Evolutionary conservation across 2,888 invertebrate species (phyloP).

Genomic region (Augochlorella aurata): DNA sequence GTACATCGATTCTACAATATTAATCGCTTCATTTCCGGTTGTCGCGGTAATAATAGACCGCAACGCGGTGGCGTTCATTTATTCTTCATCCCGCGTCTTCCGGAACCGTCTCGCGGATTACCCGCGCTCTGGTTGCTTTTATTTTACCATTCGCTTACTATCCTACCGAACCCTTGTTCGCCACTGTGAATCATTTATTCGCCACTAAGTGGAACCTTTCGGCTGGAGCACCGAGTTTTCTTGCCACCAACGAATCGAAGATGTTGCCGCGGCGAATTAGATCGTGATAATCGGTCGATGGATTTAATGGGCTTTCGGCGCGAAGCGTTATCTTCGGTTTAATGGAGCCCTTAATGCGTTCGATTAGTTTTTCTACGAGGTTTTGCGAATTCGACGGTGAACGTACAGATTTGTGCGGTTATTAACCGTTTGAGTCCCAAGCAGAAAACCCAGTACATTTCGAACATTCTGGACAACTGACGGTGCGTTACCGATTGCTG

Average conservation of each 20-base stretch:
- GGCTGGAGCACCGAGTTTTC: background rate
- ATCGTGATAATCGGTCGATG: background rate
- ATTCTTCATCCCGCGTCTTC: background rate
- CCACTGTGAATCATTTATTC: background rate
- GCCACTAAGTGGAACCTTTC: background rate
- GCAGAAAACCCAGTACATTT: too few species aligned
- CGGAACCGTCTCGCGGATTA: background rate
- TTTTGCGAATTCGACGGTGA: background rate
- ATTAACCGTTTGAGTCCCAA: too few species aligned
- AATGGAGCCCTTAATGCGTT: background rate
- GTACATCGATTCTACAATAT: conserved; percentile 39
- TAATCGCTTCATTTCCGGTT: conserved; percentile 35
- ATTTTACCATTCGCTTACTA: background rate
- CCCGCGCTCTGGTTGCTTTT: background rate
- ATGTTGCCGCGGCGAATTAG: background rate
- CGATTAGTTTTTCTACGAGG: background rate
- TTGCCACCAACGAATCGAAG: background rate
- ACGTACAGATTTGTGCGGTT: background rate
- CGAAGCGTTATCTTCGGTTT: background rate
- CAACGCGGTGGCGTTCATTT: background rate
- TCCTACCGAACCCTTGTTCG: background rate
- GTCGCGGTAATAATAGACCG: background rate
- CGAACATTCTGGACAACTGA: too few species aligned
- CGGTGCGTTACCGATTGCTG: too few species aligned
- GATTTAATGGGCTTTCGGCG: background rate